Conservation (phyloP, 2,113 vertebrate genomes). For the Anolis carolinensis region DNA sequence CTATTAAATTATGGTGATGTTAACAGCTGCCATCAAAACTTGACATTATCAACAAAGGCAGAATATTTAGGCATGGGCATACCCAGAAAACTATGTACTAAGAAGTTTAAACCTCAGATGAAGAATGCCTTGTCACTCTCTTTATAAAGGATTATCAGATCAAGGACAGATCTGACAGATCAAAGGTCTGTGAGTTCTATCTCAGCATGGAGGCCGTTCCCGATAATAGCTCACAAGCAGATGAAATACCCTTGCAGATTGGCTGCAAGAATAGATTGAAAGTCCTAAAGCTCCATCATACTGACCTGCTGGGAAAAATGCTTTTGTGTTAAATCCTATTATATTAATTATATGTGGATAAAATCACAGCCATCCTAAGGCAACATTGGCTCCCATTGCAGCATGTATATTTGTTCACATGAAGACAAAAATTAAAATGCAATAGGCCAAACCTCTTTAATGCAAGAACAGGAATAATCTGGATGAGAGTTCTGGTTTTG, state of each 20-base stretch:
- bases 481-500: neutral
- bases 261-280: neutral
- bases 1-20: no score
- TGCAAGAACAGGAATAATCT: neutral
- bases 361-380: neutral
- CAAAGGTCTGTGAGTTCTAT: neutral
- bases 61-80: no score
- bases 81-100: no score
- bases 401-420: neutral
- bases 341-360: neutral
- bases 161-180: no score
- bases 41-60: no score
- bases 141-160: no score
- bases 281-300: no score
- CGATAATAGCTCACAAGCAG: neutral
- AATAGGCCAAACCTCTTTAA: neutral
- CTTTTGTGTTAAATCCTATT: neutral
- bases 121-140: no score
- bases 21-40: no score
- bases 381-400: neutral
- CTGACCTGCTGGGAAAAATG: neutral
- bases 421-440: neutral
- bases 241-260: neutral
- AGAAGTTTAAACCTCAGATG: no score
- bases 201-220: neutral